Evolutionary conservation across 2,797 vertebrate species (phyloP), one percentile per base, ranked within the genome.

Genomic region (Corythornis leucogaster): DNA sequence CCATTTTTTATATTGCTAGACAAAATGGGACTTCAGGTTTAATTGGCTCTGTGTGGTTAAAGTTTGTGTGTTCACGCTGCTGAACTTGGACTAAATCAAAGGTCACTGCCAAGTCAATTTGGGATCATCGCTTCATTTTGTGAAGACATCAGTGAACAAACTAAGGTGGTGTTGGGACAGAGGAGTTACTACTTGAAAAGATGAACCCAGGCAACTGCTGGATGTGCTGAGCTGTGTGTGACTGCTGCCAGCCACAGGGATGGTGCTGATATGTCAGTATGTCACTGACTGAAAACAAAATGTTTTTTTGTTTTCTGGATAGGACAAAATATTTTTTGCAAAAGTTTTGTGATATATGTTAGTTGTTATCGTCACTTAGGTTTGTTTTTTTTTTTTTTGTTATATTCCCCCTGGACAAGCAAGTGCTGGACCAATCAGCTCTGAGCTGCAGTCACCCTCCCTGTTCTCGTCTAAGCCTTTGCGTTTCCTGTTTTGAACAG

Each of bases 211-310:
- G 64, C 0, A 0, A 1, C 26, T 20, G 67, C 59, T 24, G 82
- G 31, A 20, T 6, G 1, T 0, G 3, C 33, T 20, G 80, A 25
- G 71, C 75, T 14, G 73, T 3, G 18, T 9, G 20, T 8, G 55
- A 22, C 88, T 25, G 1, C 57, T 68, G 50, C 69, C 40, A 12
- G 51, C 78, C 42, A 22, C 15, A 0, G 2, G 33, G 61, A 2
- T 5, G 0, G 9, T 4, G 3, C 51, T 22, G 25, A 14, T 8
- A n/a, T n/a, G n/a, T n/a, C n/a, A n/a, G 6, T 7, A 6, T 12
- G 31, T 76, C 5, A 2, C 67, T 30, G 30, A 51, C 38, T 38
- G 38, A 38, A 38, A 38, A 38, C 38, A 38, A 38, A 38, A 38
- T 38, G 13, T 38, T 38, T 14, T 6, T 13, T 1, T 35, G 25